Evolutionary conservation across 2,888 invertebrate genomes (phyloP), one percentile per base, ranked within the genome.

Genomic region (Sminthurinus aureus): DNA sequence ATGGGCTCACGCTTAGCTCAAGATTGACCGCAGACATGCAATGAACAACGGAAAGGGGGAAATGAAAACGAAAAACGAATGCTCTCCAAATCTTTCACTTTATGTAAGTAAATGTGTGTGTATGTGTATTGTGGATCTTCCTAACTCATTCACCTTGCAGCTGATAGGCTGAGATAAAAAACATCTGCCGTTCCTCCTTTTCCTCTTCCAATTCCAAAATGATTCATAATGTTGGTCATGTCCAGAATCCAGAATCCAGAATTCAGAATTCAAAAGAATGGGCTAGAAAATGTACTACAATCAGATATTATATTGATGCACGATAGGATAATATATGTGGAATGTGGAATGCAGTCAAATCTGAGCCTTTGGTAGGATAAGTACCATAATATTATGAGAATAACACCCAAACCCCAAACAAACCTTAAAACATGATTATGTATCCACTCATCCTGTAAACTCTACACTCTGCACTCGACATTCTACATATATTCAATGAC

Each of bases 21-120:
- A 80, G 71, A 80, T 80, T 69, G 80, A 80, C 80, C 80, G 52
- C 80, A 71, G 80, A 80, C 80, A 80, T 80, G 80, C 80, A 71
- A 80, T 20, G 15, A 50, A 71, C 76, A n/a, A 4, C 76, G 24
- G 12, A 24, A 50, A 18, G 15, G 58, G 58, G 9, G 9, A 3
- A 18, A 58, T 2, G 58, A 18, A 6, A 38, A 38, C 38, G 38
- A 38, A 6, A 38, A 38, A 38, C 38, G 38, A 38, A 38, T 38
- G 38, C 38, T 38, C 3, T 38, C 38, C 38, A 38, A 38, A 38
- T 38, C 38, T 38, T 38, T 38, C 38, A 4, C 6, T 38, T 38
- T 38, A 38, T 38, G 38, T 38, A 4, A 38, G 38, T 38, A 38
- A 38, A 38, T 38, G 38, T 38, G 38, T 4, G 38, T 38, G 38